Conservation (phyloP, 2,888 invertebrate species). For the Elegia similella region DNA sequence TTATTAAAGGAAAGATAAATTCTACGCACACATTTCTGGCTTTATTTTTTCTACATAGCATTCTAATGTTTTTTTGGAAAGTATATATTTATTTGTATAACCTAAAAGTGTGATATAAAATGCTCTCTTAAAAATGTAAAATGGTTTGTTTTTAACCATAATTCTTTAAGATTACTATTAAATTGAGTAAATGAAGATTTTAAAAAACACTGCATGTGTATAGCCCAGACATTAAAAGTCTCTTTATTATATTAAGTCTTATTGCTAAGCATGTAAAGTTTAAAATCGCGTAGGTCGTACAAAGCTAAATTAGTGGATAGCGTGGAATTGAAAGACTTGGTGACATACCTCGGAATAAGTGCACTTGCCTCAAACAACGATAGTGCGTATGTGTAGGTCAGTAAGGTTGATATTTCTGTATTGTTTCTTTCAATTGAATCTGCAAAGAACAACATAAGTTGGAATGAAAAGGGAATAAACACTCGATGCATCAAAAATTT, state of each 20-base stretch:
- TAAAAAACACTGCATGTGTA: not conserved
- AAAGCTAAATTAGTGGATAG: constrained; percentile 25
- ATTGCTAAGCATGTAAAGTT: constrained; percentile 11
- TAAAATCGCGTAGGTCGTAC: constrained; percentile 20
- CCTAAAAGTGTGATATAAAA: too few species aligned
- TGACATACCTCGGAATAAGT: constrained; percentile 37
- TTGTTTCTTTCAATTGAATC: constrained; percentile 13
- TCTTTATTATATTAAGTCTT: constrained; percentile 9
- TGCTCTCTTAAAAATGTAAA: too few species aligned
- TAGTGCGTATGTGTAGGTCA: constrained; percentile 32
- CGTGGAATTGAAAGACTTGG: constrained; percentile 31
- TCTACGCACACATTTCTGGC: too few species aligned
- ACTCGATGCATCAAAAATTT: too few species aligned
- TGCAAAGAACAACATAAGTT: not conserved
- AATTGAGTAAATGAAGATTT: too few species aligned
- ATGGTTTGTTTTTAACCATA: too few species aligned
- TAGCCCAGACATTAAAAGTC: not conserved
- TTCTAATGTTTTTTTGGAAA: too few species aligned
- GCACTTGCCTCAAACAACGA: constrained; percentile 50
- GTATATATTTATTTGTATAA: too few species aligned
- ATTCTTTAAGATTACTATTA: too few species aligned
- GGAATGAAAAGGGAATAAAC: not conserved
- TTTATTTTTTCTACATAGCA: too few species aligned
- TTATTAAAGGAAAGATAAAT: too few species aligned
- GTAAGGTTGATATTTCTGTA: constrained; percentile 30